Evolutionary conservation across 1,140 invertebrate species (phyloP).

Genomic region (Eupeodes corollae): DNA sequence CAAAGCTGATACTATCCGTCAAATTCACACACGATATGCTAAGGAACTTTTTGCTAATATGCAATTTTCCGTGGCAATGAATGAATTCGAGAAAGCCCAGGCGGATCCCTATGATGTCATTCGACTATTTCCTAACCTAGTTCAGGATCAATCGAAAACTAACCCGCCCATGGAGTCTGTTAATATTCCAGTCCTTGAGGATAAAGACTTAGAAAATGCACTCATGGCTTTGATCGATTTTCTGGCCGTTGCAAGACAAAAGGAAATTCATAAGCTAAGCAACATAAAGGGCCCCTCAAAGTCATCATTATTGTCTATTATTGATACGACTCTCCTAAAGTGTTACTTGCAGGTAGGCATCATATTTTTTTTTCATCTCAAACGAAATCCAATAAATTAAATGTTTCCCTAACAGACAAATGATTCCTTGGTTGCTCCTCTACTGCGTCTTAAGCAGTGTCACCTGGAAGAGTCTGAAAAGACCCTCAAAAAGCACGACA

Average conservation of each 20-base stretch:
- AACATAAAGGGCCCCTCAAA: conserved; percentile 31
- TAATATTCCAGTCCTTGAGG: conserved; percentile 54
- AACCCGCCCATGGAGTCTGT: conserved; percentile 40
- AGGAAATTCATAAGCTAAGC: conserved; percentile 34
- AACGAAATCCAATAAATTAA: neutral
- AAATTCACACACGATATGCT: conserved; percentile 83
- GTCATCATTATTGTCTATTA: conserved; percentile 73
- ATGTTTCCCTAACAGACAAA: conserved; percentile 61
- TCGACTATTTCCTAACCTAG: conserved; percentile 81
- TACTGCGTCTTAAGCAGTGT: conserved; percentile 89
- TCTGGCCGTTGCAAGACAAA: conserved; percentile 62
- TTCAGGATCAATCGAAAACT: conserved; percentile 44
- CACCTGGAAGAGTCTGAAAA: conserved; percentile 89
- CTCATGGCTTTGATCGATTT: conserved; percentile 82
- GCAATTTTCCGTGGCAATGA: conserved; percentile 80
- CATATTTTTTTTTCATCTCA: neutral
- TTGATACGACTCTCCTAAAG: conserved; percentile 92
- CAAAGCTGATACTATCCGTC: conserved; percentile 66
- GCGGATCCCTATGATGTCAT: conserved; percentile 93
- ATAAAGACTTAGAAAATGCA: conserved; percentile 76
- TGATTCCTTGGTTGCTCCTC: conserved; percentile 80
- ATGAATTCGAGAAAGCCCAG: conserved; percentile 74
- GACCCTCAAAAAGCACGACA: conserved; percentile 73
- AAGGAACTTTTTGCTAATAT: conserved; percentile 83
- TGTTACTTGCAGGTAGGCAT: conserved; percentile 79